Conservation (phyloP, 2,113 vertebrate species). For the Rhodinocichla rosea region DNA sequence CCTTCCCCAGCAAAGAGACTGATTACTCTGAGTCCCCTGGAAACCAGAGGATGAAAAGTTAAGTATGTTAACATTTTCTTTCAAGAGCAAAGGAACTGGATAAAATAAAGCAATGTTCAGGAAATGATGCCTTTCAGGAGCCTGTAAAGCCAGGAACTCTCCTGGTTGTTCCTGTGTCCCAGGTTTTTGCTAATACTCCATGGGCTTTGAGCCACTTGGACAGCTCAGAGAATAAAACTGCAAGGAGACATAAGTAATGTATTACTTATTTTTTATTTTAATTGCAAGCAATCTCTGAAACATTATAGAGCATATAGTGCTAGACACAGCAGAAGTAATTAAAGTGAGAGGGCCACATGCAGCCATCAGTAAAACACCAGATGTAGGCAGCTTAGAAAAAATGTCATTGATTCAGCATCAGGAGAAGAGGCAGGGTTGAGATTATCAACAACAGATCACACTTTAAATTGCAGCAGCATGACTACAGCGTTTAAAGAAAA, state of each 20-base stretch:
- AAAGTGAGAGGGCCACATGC: constrained; percentile 69
- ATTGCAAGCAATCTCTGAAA: constrained; percentile 71
- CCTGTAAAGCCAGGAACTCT: background rate
- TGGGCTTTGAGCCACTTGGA: constrained; percentile 20
- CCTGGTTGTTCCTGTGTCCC: background rate
- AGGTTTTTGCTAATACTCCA: fast-evolving
- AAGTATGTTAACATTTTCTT: background rate
- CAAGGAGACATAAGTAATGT: background rate
- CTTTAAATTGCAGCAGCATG: background rate
- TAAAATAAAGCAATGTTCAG: background rate
- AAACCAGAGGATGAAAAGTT: background rate
- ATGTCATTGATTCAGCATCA: constrained; percentile 63
- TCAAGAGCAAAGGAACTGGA: background rate
- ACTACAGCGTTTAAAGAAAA: background rate
- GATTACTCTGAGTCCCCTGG: background rate
- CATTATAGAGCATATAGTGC: constrained; percentile 65
- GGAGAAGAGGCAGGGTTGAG: background rate
- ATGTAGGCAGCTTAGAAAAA: constrained; percentile 63
- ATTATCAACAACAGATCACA: background rate
- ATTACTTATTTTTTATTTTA: constrained; percentile 72
- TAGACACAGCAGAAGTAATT: constrained; percentile 74
- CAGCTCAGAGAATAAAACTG: background rate
- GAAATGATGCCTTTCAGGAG: background rate
- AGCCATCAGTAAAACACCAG: constrained; percentile 66
- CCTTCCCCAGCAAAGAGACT: background rate